Conservation (phyloP, 2,888 invertebrate species). For the Tillus elongatus region DNA sequence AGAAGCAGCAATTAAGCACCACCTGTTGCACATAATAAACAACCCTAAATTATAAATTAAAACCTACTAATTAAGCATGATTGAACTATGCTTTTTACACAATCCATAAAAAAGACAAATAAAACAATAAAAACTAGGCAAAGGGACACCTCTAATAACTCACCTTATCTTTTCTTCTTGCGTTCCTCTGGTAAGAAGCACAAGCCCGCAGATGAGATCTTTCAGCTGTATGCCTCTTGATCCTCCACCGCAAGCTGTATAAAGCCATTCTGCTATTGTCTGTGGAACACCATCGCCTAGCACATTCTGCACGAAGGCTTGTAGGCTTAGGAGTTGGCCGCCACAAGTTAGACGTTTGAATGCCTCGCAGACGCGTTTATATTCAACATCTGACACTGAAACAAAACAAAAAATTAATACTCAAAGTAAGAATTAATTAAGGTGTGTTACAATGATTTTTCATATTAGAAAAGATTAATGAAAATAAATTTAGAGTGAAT, state of each 20-base stretch:
- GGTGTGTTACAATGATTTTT: too few relatives aligned
- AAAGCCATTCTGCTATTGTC: conserved; percentile 74
- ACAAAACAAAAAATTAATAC: too few relatives aligned
- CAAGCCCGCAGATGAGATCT: conserved; percentile 77
- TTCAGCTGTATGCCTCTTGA: conserved; percentile 71
- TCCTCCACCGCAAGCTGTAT: conserved; percentile 75
- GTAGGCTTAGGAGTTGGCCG: conserved; percentile 58
- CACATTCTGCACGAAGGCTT: conserved; percentile 75
- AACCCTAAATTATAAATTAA: too few relatives aligned
- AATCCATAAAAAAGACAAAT: too few relatives aligned
- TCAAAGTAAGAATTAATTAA: too few relatives aligned
- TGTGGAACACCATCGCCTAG: conserved; percentile 78
- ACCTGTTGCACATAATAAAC: too few relatives aligned
- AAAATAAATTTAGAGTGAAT: too few relatives aligned
- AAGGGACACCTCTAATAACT: conserved; percentile 20
- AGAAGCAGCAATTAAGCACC: too few relatives aligned
- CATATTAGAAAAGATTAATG: too few relatives aligned
- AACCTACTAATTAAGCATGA: too few relatives aligned
- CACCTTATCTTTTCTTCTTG: conserved; percentile 77
- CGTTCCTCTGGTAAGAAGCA: conserved; percentile 75
- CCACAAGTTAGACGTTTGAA: conserved; percentile 76
- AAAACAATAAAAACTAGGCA: not conserved
- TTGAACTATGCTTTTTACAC: too few relatives aligned
- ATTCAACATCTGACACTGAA: conserved; percentile 74
- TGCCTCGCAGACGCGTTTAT: conserved; percentile 75